Conservation (phyloP, 2,888 invertebrate genomes). For the Ichneumoninae sp. region DNA sequence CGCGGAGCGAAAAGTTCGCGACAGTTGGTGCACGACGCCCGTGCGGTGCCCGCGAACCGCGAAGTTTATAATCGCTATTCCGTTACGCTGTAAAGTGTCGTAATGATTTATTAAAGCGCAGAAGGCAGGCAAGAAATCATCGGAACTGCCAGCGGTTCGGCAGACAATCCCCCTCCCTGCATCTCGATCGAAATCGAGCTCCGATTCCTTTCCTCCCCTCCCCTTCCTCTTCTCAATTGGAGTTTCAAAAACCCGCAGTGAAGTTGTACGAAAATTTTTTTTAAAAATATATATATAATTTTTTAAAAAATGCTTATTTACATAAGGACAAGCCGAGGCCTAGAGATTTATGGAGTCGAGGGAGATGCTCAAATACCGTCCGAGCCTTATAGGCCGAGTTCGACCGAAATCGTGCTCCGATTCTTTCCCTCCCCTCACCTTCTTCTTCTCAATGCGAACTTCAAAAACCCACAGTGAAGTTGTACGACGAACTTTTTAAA, state of each 20-base stretch:
- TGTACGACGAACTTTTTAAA: no score
- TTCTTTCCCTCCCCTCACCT: neutral
- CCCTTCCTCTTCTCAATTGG: neutral
- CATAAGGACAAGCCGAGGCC: slow-evolving; percentile 47
- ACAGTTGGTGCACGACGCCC: slow-evolving; percentile 66
- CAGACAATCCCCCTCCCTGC: no score
- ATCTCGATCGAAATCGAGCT: neutral
- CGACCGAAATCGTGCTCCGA: neutral
- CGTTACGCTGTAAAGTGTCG: slow-evolving; percentile 68
- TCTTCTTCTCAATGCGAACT: neutral
- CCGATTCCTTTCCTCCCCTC: neutral
- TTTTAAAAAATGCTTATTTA: slow-evolving; percentile 26
- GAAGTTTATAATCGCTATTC: slow-evolving; percentile 66
- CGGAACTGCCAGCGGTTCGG: slow-evolving; percentile 29
- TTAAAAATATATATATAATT: neutral
- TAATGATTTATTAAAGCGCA: slow-evolving; percentile 70
- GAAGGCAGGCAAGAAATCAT: slow-evolving; percentile 46
- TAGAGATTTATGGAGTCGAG: neutral
- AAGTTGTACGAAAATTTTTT: neutral
- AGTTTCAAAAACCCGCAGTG: neutral
- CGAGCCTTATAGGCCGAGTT: neutral
- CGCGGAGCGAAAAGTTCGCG: slow-evolving; percentile 41
- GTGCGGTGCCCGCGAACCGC: slow-evolving; percentile 53
- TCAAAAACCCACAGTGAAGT: neutral
- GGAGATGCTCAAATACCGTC: neutral